Conservation (phyloP, 2,797 vertebrate species). For the Ciconia nigra region DNA sequence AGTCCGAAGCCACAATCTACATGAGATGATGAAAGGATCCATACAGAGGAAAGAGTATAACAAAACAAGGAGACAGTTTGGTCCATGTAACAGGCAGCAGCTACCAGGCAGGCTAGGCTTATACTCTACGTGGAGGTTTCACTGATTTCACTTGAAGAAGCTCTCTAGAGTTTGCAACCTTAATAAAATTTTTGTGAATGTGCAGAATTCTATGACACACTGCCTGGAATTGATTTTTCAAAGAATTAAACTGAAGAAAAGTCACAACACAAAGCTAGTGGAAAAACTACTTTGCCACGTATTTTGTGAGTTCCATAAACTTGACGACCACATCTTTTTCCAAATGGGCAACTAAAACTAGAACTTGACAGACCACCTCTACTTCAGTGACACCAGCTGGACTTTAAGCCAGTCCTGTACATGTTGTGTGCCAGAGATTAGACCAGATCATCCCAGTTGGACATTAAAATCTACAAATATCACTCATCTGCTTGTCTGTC, state of each 20-base stretch:
- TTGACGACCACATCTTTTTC: neutral
- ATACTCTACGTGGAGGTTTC: neutral
- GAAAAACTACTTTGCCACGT: neutral
- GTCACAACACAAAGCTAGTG: neutral
- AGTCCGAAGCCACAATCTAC: neutral
- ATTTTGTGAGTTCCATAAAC: constrained; percentile 29
- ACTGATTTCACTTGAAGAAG: neutral
- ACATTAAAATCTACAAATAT: neutral
- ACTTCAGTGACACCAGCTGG: neutral
- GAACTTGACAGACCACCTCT: neutral
- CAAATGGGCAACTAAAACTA: neutral
- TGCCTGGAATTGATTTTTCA: neutral
- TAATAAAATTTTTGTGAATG: neutral
- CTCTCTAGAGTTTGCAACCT: neutral
- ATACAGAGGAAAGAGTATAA: neutral
- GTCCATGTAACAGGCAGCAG: neutral
- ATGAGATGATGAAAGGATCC: neutral
- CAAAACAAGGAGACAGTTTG: neutral
- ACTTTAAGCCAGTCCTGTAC: neutral
- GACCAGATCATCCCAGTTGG: neutral
- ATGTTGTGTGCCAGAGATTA: neutral
- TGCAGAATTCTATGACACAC: neutral
- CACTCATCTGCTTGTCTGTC: neutral
- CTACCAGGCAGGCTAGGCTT: neutral
- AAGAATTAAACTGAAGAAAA: neutral